phyloP scores from a whole-genome alignment of 2,888 invertebrate genomes.

The Leuctra nigra region DNA sequence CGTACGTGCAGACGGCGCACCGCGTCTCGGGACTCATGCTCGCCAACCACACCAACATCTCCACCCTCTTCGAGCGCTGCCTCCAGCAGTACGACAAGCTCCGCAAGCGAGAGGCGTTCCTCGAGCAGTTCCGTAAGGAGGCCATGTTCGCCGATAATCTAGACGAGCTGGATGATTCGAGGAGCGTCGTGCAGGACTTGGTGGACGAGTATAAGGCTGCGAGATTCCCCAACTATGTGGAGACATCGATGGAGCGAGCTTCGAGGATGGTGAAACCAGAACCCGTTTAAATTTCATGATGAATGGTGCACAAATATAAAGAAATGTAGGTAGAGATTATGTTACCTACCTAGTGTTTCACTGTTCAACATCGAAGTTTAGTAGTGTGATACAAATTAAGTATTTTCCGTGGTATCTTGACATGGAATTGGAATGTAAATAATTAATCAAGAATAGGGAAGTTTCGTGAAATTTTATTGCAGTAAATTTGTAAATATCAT shows the following conservation, averaged over 20 bases:
- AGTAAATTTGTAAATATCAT: no score
- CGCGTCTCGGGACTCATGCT: conserved; percentile 95
- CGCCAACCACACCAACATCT: conserved; percentile 97
- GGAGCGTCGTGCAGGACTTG: conserved; percentile 80
- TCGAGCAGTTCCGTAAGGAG: conserved; percentile 95
- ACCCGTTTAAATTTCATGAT: no score
- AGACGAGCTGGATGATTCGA: conserved; percentile 82
- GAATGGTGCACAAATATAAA: no score
- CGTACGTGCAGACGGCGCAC: conserved; percentile 90
- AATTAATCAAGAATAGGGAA: no score
- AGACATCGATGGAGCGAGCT: not conserved
- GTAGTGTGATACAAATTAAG: no score
- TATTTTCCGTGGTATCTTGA: no score
- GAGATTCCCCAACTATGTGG: conserved; percentile 75
- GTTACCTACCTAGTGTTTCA: no score
- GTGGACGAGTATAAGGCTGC: conserved; percentile 95
- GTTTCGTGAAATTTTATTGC: no score
- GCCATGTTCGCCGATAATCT: conserved; percentile 89
- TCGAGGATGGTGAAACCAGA: no score
- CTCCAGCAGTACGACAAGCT: conserved; percentile 91
- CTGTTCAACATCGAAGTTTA: no score
- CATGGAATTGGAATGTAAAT: no score
- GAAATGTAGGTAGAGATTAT: no score
- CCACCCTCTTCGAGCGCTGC: conserved; percentile 89
- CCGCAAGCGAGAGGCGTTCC: conserved; percentile 89